Evolutionary conservation across 2,888 invertebrate genomes (phyloP).

Genomic region (Metalampra italica): DNA sequence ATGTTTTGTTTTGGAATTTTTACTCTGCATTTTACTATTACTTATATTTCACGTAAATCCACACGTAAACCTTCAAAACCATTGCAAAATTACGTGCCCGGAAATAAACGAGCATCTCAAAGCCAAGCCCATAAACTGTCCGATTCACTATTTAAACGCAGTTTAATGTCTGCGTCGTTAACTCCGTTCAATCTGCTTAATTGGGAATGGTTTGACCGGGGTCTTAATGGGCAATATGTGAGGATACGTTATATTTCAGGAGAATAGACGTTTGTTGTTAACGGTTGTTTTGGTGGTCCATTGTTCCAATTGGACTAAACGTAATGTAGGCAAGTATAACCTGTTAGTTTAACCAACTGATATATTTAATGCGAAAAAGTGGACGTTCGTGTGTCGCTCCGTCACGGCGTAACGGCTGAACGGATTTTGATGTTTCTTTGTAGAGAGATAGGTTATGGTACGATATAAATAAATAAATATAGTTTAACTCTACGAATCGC

Average conservation of each 20-base stretch:
- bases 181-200: constrained; percentile 72
- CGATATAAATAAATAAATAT: too few species aligned
- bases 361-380: too few species aligned
- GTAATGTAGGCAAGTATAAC: neutral
- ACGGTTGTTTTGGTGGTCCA: constrained; percentile 11
- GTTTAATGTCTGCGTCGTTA: constrained; percentile 60
- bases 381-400: too few species aligned
- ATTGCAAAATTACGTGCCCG: constrained; percentile 10
- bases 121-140: constrained; percentile 59
- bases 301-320: neutral
- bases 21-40: too few species aligned
- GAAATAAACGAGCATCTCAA: constrained; percentile 47
- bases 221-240: constrained; percentile 49
- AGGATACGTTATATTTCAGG: constrained; percentile 17
- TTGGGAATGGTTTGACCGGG: constrained; percentile 63
- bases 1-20: too few species aligned
- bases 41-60: too few species aligned
- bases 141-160: constrained; percentile 66
- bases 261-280: constrained; percentile 12
- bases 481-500: too few species aligned
- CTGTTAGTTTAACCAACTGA: too few species aligned
- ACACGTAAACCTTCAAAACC: constrained; percentile 8
- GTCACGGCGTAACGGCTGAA: too few species aligned
- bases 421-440: too few species aligned
- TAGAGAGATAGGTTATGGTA: too few species aligned